These are phyloP conservation scores for Echinometra lucunter DNA, from an alignment of 53 echinoderm and acorn worm species.

Conservation along the genomic window DNA sequence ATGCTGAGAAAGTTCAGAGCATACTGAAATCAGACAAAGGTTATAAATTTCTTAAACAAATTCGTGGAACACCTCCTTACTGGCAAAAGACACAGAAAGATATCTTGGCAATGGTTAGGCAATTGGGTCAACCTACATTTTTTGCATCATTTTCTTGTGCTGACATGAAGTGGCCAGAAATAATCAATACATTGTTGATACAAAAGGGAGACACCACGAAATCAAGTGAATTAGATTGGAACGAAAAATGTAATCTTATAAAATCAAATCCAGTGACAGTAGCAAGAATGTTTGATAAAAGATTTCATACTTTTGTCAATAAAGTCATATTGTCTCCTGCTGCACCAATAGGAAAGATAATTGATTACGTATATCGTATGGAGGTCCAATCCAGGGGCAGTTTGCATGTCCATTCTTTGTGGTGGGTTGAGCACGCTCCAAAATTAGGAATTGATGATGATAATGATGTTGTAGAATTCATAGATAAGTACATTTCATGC, in stretches of 20 bases:
- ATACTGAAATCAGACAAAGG: too few relatives aligned
- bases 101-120: constrained; percentile 77
- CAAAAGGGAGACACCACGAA: constrained; percentile 64
- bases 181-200: constrained; percentile 64
- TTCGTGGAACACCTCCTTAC: constrained; percentile 79
- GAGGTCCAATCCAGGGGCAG: not conserved
- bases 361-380: constrained; percentile 57
- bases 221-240: constrained; percentile 70
- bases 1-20: constrained; percentile 60
- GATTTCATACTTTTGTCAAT: constrained; percentile 73
- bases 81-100: constrained; percentile 80
- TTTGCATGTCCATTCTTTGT: constrained; percentile 51
- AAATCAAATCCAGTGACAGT: constrained; percentile 82
- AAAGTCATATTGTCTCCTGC: constrained; percentile 76
- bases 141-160: constrained; percentile 78
- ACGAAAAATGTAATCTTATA: constrained; percentile 74
- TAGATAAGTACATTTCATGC: constrained; percentile 82
- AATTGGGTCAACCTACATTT: constrained; percentile 77
- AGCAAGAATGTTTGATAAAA: constrained; percentile 81
- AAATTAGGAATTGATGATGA: constrained; percentile 62
- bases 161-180: constrained; percentile 75
- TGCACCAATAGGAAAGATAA: constrained; percentile 78
- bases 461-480: constrained; percentile 71
- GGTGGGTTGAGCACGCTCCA: constrained; percentile 81
- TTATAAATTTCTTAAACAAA: constrained; percentile 73